Conservation (phyloP, 1,140 invertebrate species). For the Hermetia illucens region DNA sequence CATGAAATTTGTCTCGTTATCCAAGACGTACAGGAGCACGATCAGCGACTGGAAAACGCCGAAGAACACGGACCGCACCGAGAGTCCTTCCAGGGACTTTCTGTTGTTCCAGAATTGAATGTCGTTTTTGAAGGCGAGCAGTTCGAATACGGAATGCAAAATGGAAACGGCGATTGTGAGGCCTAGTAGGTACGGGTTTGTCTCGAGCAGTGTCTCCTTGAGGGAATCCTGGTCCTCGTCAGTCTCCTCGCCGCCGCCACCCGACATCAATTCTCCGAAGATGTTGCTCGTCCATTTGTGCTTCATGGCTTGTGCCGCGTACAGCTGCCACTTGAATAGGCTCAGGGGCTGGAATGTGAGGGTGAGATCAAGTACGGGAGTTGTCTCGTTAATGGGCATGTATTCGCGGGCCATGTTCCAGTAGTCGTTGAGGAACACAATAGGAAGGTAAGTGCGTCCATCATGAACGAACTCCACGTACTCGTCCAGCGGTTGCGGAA, state of each 20-base stretch:
- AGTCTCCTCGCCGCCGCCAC: slow-evolving; percentile 40
- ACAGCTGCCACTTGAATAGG: slow-evolving; percentile 96
- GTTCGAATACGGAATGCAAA: slow-evolving; percentile 94
- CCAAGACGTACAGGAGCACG: slow-evolving; percentile 90
- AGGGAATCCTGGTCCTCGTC: slow-evolving; percentile 94
- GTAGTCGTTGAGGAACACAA: slow-evolving; percentile 94
- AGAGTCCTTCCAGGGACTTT: slow-evolving; percentile 92
- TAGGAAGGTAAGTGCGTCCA: slow-evolving; percentile 78
- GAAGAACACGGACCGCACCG: slow-evolving; percentile 97
- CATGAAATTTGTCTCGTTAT: slow-evolving; percentile 97
- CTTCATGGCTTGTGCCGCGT: slow-evolving; percentile 86
- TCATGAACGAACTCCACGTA: slow-evolving; percentile 80
- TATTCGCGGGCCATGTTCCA: slow-evolving; percentile 98
- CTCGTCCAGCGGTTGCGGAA: slow-evolving; percentile 85
- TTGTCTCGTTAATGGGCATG: slow-evolving; percentile 79
- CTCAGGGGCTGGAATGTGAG: slow-evolving; percentile 90
- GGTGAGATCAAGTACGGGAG: slow-evolving; percentile 50
- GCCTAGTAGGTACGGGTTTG: slow-evolving; percentile 87
- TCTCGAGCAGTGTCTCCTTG: slow-evolving; percentile 94
- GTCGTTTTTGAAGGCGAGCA: slow-evolving; percentile 99
- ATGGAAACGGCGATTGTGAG: slow-evolving; percentile 88
- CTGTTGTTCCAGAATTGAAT: slow-evolving; percentile 99
- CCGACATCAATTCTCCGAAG: slow-evolving; percentile 34
- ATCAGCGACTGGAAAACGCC: slow-evolving; percentile 94
- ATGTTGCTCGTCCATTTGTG: slow-evolving; percentile 54